Conservation (phyloP, 2,888 invertebrate genomes). For the Noctua janthe region DNA sequence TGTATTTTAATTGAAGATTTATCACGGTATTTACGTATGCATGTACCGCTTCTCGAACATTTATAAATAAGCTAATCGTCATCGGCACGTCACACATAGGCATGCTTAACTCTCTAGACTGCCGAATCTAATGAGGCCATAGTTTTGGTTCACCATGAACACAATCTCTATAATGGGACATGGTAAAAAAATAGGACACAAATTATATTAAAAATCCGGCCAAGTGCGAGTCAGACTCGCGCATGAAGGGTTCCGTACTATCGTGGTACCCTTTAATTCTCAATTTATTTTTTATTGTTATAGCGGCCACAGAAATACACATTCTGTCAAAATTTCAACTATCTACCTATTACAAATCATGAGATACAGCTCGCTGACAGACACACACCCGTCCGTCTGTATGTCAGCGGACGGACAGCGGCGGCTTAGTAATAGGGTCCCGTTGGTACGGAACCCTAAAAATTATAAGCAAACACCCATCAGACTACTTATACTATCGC, state of each 20-base stretch:
- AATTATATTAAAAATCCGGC: not conserved
- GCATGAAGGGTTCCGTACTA: too few species aligned
- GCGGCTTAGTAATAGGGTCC: too few species aligned
- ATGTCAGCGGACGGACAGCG: too few species aligned
- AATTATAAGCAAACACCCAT: not conserved
- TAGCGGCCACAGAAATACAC: too few species aligned
- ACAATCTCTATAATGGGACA: not conserved
- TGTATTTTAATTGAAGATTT: conserved; percentile 34
- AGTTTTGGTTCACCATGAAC: not conserved
- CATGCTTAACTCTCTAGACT: conserved; percentile 26
- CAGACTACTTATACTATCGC: not conserved
- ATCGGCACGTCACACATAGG: conserved; percentile 35
- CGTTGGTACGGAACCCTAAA: too few species aligned
- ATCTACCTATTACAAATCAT: too few species aligned
- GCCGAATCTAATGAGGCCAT: conserved; percentile 2
- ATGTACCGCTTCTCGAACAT: conserved; percentile 35
- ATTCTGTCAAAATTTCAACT: too few species aligned
- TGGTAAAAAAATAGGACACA: not conserved
- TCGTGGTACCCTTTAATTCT: too few species aligned
- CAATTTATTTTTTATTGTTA: too few species aligned
- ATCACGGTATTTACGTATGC: conserved; percentile 31
- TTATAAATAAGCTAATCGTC: conserved; percentile 45
- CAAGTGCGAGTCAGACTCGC: too few species aligned
- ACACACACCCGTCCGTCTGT: too few species aligned
- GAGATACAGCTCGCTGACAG: too few species aligned